Evolutionary conservation across 2,797 vertebrate species (phyloP), one percentile per base, ranked within the genome.

Genomic region (Bucorvus abyssinicus): DNA sequence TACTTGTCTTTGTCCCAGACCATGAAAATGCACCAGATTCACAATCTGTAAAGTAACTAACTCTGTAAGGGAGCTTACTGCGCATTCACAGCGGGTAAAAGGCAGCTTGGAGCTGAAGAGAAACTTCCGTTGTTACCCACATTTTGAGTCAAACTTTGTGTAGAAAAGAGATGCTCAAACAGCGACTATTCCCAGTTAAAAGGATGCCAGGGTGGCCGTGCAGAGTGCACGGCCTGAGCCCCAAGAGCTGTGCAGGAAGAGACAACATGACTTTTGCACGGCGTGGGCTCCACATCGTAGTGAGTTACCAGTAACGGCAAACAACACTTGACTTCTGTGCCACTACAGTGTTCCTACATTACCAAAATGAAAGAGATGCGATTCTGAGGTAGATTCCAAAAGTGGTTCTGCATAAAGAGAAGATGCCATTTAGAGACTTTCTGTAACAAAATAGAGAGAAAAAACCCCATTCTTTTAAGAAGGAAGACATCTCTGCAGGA

Each of bases 181-280:
- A 85, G 71, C 19, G 82, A 4, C 32, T 40, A 18, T 10, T 53
- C 60, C n/a, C n/a, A 29, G 19, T 23, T 59, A 64, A 49, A 55
- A 38, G 45, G 34, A 49, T 5, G 53, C 27, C 61, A 49, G 16
- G 42, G 34, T 36, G 49, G 49, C 57, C 36, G 8, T 14, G 53
- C 64, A 75, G 64, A 80, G 55, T 38, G 53, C 0, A 5, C 3
- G 40, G 65, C 65, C 69, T 14, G 50, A 87, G 60, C 56, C 40
- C 56, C 40, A 50, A 44, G 19, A 52, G 36, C 49, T n/a, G 3
- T 7, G 16, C 40, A 61, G 34, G 55, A 60, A 38, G 40, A 55
- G 55, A 63, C 0, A 0, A 64, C 8, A 10, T 42, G 38, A 13
- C n/a, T 65, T 44, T 14, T 24, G 30, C 36, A 3, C 3, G 44